These are phyloP conservation scores for Megaceryle alcyon DNA, from an alignment of 2,797 vertebrate species.

Conservation along the genomic window DNA sequence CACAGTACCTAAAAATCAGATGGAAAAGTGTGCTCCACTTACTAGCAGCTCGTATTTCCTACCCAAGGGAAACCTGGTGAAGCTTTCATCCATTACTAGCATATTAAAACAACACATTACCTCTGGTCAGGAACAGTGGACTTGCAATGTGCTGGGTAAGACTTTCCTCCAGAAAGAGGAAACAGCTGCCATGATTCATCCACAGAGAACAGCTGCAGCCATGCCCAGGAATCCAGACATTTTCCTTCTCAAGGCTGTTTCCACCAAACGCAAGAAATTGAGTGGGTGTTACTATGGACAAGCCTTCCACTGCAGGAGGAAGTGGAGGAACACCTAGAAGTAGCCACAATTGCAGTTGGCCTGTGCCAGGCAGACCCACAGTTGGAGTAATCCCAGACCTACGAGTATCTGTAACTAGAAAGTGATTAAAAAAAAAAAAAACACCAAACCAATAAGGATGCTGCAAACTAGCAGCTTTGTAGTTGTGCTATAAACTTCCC, in stretches of 20 bases:
- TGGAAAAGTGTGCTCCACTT: no score
- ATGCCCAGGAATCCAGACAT: constrained; percentile 86
- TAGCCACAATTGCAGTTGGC: not conserved
- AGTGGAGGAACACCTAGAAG: not conserved
- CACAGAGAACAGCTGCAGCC: constrained; percentile 86
- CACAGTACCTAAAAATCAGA: no score
- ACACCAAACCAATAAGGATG: not conserved
- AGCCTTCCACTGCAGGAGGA: not conserved
- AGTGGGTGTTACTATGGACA: not conserved
- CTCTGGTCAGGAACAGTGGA: no score
- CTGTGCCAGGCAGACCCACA: not conserved
- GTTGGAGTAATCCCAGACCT: not conserved
- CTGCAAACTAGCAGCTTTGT: not conserved
- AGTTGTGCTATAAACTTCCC: not conserved
- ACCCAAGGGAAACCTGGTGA: no score
- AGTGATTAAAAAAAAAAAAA: not conserved
- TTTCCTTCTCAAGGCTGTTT: constrained; percentile 84
- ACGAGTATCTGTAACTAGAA: not conserved
- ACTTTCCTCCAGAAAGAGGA: no score
- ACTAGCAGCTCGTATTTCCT: no score
- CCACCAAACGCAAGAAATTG: not conserved
- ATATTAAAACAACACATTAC: no score
- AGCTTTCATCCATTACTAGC: no score
- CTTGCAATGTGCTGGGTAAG: no score
- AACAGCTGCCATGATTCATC: constrained; percentile 64